A percentile compares a stretch with the other conserved stretches of the same genome.
phyloP scores from a whole-genome alignment of 2,888 invertebrate species.

The Acanthosoma haemorrhoidale region DNA sequence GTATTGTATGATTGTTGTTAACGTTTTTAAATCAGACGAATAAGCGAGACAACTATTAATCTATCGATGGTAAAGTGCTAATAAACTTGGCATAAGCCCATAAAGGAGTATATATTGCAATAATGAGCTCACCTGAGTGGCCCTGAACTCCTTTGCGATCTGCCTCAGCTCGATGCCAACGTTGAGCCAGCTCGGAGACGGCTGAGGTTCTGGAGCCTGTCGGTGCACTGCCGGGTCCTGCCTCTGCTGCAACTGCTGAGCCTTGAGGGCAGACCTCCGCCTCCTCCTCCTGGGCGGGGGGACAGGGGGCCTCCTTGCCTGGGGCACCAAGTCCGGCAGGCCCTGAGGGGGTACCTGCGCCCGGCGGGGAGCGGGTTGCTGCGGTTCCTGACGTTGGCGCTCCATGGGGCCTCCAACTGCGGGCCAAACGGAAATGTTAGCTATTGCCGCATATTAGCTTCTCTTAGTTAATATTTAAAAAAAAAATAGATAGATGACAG shows the following conservation, averaged over 20 bases:
- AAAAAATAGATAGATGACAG: too few species aligned
- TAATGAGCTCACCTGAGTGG: conserved; percentile 34
- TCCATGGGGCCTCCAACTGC: background rate
- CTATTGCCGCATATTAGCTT: too few species aligned
- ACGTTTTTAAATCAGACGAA: too few species aligned
- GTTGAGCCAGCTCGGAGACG: conserved; percentile 27
- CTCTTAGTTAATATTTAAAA: too few species aligned
- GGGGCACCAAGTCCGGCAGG: conserved; percentile 9
- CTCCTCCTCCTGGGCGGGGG: conserved; percentile 24
- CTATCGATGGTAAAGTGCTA: too few species aligned
- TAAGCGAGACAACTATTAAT: too few species aligned
- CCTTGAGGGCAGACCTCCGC: conserved; percentile 9
- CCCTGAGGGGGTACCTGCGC: background rate
- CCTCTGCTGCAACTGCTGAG: background rate
- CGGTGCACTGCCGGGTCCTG: conserved; percentile 3
- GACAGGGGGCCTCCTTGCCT: conserved; percentile 5
- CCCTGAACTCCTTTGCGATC: conserved; percentile 41
- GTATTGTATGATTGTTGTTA: too few species aligned
- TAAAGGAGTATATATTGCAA: too few species aligned
- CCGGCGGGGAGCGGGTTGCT: background rate
- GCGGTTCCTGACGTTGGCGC: background rate
- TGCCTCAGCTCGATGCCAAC: conserved; percentile 41
- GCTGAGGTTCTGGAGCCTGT: background rate
- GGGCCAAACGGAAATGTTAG: too few species aligned
- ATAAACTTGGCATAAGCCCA: too few species aligned